These are phyloP conservation scores for Steatornis caripensis DNA, from an alignment of 2,113 vertebrate genomes.

Conservation along the genomic window DNA sequence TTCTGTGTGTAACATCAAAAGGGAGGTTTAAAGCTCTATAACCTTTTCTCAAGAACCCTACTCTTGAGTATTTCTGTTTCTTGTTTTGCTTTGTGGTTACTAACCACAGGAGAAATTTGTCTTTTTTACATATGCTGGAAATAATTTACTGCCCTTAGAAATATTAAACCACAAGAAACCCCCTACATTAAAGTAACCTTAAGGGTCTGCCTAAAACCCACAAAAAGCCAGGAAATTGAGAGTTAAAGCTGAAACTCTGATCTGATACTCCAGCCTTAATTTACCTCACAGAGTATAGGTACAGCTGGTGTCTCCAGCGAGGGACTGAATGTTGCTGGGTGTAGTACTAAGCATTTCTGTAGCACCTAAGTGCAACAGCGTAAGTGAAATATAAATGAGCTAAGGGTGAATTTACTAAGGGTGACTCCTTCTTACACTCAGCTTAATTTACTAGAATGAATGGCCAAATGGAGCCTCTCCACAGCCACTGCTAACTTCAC, in stretches of 20 bases:
- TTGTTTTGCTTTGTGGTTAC: slow-evolving; percentile 79
- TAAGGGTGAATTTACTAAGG: not conserved
- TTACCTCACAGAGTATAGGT: slow-evolving; percentile 2
- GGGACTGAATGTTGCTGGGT: not conserved
- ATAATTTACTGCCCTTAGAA: slow-evolving; percentile 81
- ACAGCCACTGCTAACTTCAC: not conserved
- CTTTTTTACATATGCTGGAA: slow-evolving; percentile 75
- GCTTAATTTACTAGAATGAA: not conserved
- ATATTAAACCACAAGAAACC: slow-evolving; percentile 75
- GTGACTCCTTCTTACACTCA: not conserved
- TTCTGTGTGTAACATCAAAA: slow-evolving; percentile 58
- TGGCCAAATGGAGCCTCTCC: not conserved
- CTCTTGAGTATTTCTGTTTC: slow-evolving; percentile 72
- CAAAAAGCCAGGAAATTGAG: slow-evolving; percentile 74
- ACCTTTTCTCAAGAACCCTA: slow-evolving; percentile 54
- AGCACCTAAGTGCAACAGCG: not conserved
- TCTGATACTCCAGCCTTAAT: slow-evolving; percentile 46
- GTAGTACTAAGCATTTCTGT: not conserved
- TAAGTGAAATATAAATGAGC: not conserved
- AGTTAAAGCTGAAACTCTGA: slow-evolving; percentile 65
- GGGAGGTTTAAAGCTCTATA: slow-evolving; percentile 58
- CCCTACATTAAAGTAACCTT: slow-evolving; percentile 70
- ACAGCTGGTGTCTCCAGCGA: not conserved
- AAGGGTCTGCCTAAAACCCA: slow-evolving; percentile 67
- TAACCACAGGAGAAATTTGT: slow-evolving; percentile 81